Evolutionary conservation across 2,888 invertebrate species (phyloP), one percentile per base, ranked within the genome.

Genomic region (Rhimphoctona megacephalus): DNA sequence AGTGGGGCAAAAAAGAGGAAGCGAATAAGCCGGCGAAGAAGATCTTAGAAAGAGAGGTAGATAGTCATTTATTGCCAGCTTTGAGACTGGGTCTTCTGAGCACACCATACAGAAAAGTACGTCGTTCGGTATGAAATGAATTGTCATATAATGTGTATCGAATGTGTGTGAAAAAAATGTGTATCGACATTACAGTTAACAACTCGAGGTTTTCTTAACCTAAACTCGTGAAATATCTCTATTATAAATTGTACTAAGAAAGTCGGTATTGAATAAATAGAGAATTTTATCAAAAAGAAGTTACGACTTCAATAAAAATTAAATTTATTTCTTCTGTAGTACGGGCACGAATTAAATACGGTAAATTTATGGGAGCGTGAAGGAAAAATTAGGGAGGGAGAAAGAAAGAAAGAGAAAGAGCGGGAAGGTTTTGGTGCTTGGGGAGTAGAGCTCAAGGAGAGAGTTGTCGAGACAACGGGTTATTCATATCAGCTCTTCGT

Each of bases 1-100:
- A 81, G 81, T 81, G 81, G 86, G 77, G 85, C 67, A 64, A 81
- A 81, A 73, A 85, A 85, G 85, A 85, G 79, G 80, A 81, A 85
- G 85, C 74, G 78, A 76, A 74, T 67, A 85, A 83, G 73, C 74
- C 67, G 79, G 64, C 73, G 70, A 81, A 49, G 54, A 57, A 69
- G 69, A 69, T n/a, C 54, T 79, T 54, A 76, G 78, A 64, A 76
- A 69, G 79, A 76, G 74, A 66, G 54, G 61, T 61, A 76, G 73
- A 69, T 52, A 78, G 79, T 79, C 79, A 57, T 79, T 79, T 79
- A 79, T 69, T 69, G 79, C 69, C n/a, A 43, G 79, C 79, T 79
- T 57, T 79, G 79, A 79, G 69, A 54, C n/a, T 79, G 25, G 69
- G 57, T 69, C 39, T 43, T 9, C 25, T 25, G 69, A 79, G 77